Conservation (phyloP, 2,888 invertebrate genomes). For the Bimastos eiseni region DNA sequence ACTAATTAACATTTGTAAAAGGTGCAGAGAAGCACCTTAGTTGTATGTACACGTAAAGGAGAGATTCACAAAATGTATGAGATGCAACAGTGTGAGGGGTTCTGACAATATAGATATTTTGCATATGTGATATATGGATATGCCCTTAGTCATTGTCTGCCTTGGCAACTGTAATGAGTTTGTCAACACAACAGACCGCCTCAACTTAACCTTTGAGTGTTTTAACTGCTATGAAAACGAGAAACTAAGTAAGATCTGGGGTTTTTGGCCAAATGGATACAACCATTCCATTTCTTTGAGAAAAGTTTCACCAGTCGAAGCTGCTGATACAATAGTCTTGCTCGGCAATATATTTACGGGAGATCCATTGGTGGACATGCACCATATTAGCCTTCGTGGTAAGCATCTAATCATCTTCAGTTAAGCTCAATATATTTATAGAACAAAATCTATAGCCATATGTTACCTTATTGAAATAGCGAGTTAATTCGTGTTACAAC, state of each 20-base stretch:
- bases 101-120: too few species aligned
- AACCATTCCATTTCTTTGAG: background rate
- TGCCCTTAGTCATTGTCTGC: background rate
- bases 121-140: too few species aligned
- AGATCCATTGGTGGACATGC: background rate
- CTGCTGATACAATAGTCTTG: background rate
- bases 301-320: background rate
- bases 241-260: background rate
- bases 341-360: background rate
- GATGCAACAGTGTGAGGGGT: too few species aligned
- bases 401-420: background rate
- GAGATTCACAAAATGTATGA: too few species aligned
- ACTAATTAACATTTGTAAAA: too few species aligned
- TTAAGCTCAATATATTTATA: background rate
- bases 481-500: too few species aligned
- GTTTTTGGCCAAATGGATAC: background rate
- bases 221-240: background rate
- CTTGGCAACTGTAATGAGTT: conserved; percentile 1
- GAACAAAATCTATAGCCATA: background rate
- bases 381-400: background rate
- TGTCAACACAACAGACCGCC: background rate
- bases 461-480: background rate
- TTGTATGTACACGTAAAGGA: too few species aligned
- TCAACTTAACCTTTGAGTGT: conserved; percentile 13
- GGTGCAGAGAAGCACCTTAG: too few species aligned